Evolutionary conservation across 1,140 invertebrate genomes (phyloP).

Genomic region (Melipona quadrifasciata): DNA sequence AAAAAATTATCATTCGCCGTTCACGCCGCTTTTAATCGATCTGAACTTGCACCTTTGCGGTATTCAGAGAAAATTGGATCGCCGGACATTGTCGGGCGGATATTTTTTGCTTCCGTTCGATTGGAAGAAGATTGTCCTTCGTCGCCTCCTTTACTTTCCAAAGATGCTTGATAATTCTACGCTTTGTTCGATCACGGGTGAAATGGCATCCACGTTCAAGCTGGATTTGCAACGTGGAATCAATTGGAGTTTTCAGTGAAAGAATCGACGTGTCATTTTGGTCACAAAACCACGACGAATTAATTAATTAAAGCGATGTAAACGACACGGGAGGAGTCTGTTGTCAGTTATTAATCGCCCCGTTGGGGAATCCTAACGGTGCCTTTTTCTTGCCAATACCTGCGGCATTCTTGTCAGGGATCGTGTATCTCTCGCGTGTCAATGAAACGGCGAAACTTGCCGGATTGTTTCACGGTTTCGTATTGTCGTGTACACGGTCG

Average conservation of each 20-base stretch:
- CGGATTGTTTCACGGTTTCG: conserved; percentile 11
- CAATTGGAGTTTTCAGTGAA: not conserved
- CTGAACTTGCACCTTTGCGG: conserved; percentile 65
- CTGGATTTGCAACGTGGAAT: not conserved
- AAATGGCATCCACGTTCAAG: not conserved
- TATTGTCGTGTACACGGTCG: conserved; percentile 41
- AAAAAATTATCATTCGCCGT: conserved; percentile 48
- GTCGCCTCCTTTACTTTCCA: too few species aligned
- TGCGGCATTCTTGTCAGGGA: conserved; percentile 38
- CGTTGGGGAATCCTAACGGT: conserved; percentile 53
- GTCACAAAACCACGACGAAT: conserved; percentile 52
- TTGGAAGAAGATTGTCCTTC: not conserved
- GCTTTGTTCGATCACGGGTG: not conserved
- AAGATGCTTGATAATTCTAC: not conserved
- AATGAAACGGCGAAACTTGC: conserved; percentile 51
- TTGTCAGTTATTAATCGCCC: conserved; percentile 60
- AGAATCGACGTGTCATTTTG: conserved; percentile 53
- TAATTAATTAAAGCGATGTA: conserved; percentile 51
- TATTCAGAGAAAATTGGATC: conserved; percentile 31
- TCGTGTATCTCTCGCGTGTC: conserved; percentile 35
- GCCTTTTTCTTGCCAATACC: conserved; percentile 15
- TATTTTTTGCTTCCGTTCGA: not conserved
- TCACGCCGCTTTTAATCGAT: conserved; percentile 61
- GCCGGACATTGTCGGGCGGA: not conserved
- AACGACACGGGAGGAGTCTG: conserved; percentile 41